Conservation (phyloP, 1,140 invertebrate species). For the Drosophila triauraria region DNA sequence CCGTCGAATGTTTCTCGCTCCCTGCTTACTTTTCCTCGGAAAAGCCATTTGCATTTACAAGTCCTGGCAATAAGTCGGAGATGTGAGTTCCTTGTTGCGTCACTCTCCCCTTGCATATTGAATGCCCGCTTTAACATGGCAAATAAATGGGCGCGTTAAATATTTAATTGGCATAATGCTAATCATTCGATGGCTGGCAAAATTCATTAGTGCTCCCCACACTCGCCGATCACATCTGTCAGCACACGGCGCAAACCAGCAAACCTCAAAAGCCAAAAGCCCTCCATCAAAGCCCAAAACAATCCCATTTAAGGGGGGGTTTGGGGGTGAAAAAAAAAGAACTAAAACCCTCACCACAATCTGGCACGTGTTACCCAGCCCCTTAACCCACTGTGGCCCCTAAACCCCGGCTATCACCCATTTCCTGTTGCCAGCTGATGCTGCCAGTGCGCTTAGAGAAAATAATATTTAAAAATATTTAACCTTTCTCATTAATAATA, state of each 20-base stretch:
- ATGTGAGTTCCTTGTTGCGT: conserved; percentile 60
- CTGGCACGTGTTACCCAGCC: conserved; percentile 34
- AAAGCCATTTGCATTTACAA: conserved; percentile 70
- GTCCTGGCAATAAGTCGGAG: conserved; percentile 47
- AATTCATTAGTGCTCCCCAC: conserved; percentile 66
- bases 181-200: conserved; percentile 73
- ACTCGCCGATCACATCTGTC: conserved; percentile 55
- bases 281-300: conserved; percentile 29
- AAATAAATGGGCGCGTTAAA: conserved; percentile 73
- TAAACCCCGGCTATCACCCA: not conserved
- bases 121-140: conserved; percentile 53
- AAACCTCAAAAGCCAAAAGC: conserved; percentile 50
- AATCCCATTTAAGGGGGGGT: conserved; percentile 13
- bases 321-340: conserved; percentile 16
- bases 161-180: conserved; percentile 74
- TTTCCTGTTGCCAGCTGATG: conserved; percentile 34
- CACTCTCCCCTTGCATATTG: conserved; percentile 48
- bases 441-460: conserved; percentile 14
- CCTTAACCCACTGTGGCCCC: conserved; percentile 3
- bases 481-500: too few species aligned
- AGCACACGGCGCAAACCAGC: conserved; percentile 24
- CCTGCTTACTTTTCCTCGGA: conserved; percentile 4
- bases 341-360: conserved; percentile 49
- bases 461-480: not conserved
- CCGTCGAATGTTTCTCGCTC: conserved; percentile 32